Base-by-base conservation (phyloP, 1,140 invertebrate species). In the Drosophila fuyamai region DNA sequence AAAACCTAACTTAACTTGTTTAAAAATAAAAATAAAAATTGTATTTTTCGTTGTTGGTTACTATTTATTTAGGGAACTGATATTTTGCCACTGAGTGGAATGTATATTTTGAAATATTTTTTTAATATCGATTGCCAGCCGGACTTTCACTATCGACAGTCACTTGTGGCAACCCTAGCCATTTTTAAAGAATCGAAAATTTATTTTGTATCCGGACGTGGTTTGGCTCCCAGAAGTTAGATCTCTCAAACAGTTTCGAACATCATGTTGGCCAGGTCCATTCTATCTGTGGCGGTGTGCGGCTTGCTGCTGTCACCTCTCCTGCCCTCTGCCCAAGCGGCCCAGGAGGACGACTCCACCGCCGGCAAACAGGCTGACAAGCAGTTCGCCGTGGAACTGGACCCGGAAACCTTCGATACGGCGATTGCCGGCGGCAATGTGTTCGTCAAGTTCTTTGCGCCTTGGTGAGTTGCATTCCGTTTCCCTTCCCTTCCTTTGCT, bases 361-460 rank as follows among this genome's bases (percentile, higher is more conserved):
- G 27, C 67, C 51, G 66, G 27, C 18, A 71, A 71, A 27, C 66
- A 59, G 43, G 47, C 50, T 8, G 79, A 88, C 12, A 88, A 80
- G 48, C 80, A 84, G 56, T 84, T 84, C 29, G 66, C 84, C 12
- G 59, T 89, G 18, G 84, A 89, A 32, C 32, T 89, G 51, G 50
- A 79, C 60, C 74, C 94, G 23, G 94, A 95, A 4, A 95, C 92
- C 66, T 97, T 97, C 79, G 93, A 95, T 48, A 91, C 95, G 44
- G 94, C 93, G 63, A 94, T 97, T 16, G 92, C 94, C 38, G 93
- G 93, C 73, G 95, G 95, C 41, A 88, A 95, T 40, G 94, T 94
- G 1, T 96, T 97, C 82, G 94, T 96, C 5, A 96, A 96, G 91
- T 97, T 96, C 86, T 96, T 95, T 91, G 96, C 96, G n/a, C 96